Evolutionary conservation across 2,113 vertebrate genomes (phyloP), one percentile per base, ranked within the genome.

Genomic region (Arvicanthis niloticus): DNA sequence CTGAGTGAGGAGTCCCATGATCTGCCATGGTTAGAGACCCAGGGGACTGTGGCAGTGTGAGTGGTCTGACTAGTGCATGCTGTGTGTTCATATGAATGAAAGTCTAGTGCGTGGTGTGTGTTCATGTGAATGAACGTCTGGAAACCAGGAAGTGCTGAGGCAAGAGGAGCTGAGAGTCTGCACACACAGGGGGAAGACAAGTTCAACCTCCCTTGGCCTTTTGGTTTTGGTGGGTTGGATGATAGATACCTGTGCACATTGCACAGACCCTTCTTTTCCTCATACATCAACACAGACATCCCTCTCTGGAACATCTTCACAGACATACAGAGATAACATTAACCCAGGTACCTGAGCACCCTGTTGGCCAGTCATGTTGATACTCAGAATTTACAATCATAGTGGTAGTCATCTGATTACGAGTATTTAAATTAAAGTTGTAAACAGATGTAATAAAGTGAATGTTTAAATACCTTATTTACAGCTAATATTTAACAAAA

Each of bases 371-470:
- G 70, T 53, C 78, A 94, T 40, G 37, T 75, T 72, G 65, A 81
- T 8, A 19, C 15, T 45, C 42, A 67, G 17, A 37, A 37, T 37
- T 68, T 51, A 68, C 62, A 87, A 24, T 12, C 5, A 34, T 68
- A 87, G 16, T 51, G 15, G 31, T 86, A 21, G 12, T 68, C 42
- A 34, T 86, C 42, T 85, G 7, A 21, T 85, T 65, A 34, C 19
- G 42, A 37, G 45, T 37, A 68, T 60, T 87, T 87, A 87, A 51
- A 37, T 45, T 89, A 73, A 90, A 56, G 17, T 62, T 70, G 60
- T 72, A 82, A 92, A 82, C n/a, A 92, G 6, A 93, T 70, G 75
- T 76, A 68, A 45, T 70, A 85, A 88, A 76, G 31, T 70, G 16
- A 1, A 1, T 10, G 21, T 89, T 93, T 56, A 6, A 45, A 29